Percentiles rank a stretch among this genome's conserved stretches.
Conservation (phyloP, 2,113 vertebrate genomes). For the Chloropsis hardwickii region DNA sequence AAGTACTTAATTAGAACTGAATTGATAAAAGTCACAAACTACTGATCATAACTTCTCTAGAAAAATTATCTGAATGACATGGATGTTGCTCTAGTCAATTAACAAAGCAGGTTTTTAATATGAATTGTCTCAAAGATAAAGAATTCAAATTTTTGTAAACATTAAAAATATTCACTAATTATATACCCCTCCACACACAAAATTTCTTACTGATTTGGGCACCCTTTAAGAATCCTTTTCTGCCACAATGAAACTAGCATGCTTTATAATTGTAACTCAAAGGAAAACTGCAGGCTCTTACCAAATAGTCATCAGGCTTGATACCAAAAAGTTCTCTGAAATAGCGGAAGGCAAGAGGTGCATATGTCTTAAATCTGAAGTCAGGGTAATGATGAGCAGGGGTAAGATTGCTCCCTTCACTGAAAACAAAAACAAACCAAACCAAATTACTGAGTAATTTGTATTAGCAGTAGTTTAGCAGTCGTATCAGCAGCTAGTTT, state of each 20-base stretch:
- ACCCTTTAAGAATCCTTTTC: neutral
- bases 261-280: neutral
- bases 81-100: conserved; percentile 39
- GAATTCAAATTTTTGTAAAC: neutral
- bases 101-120: neutral
- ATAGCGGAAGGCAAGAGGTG: conserved; percentile 95
- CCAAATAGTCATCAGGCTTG: conserved; percentile 98
- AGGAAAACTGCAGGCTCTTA: conserved; percentile 74
- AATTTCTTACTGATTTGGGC: neutral
- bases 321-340: conserved; percentile 98
- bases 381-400: conserved; percentile 98
- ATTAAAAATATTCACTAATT: neutral
- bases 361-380: conserved; percentile 98
- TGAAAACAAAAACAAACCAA: conserved; percentile 58
- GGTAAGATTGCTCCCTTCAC: conserved; percentile 97
- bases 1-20: conserved; percentile 27
- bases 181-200: neutral
- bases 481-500: neutral
- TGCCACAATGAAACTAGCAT: neutral
- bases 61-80: conserved; percentile 19
- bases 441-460: neutral
- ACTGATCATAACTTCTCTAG: conserved; percentile 54
- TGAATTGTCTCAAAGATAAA: neutral
- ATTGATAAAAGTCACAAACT: conserved; percentile 42
- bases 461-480: too few relatives aligned